Conservation (phyloP, 2,113 vertebrate species). For the Leptodactylus fuscus region DNA sequence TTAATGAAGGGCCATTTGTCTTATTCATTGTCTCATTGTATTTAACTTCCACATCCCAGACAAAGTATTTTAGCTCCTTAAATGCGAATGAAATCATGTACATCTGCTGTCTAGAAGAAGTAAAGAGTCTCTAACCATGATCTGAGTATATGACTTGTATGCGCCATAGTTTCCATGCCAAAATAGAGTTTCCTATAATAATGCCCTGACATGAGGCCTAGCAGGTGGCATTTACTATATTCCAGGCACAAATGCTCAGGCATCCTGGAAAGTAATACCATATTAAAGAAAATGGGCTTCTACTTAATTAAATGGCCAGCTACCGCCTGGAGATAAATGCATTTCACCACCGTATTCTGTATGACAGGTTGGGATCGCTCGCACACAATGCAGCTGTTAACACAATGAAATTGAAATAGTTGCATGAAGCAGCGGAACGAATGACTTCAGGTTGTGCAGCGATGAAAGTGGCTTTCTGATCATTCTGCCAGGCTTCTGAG, state of each 20-base stretch:
- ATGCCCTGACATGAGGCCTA: background rate
- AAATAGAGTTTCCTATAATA: background rate
- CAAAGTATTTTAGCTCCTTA: background rate
- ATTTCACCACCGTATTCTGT: conserved; percentile 26
- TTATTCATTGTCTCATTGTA: too few species aligned
- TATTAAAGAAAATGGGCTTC: conserved; percentile 8
- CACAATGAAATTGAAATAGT: conserved; percentile 33
- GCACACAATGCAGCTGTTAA: conserved; percentile 51
- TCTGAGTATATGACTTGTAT: background rate
- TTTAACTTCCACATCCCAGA: background rate
- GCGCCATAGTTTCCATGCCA: background rate
- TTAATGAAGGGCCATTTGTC: background rate
- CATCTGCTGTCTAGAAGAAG: background rate
- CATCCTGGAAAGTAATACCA: background rate
- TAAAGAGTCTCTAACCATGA: background rate
- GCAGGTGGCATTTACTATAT: background rate
- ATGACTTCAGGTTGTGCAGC: conserved; percentile 8
- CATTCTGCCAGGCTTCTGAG: conserved; percentile 14
- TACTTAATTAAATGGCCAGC: conserved; percentile 44
- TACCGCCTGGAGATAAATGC: conserved; percentile 24
- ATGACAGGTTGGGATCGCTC: background rate
- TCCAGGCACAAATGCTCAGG: background rate
- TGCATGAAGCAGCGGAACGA: background rate
- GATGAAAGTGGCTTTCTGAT: conserved; percentile 32
- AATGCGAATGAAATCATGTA: too few species aligned